These are phyloP conservation scores for Eulacestoma nigropectus DNA, from an alignment of 2,113 vertebrate genomes.

Conservation along the genomic window DNA sequence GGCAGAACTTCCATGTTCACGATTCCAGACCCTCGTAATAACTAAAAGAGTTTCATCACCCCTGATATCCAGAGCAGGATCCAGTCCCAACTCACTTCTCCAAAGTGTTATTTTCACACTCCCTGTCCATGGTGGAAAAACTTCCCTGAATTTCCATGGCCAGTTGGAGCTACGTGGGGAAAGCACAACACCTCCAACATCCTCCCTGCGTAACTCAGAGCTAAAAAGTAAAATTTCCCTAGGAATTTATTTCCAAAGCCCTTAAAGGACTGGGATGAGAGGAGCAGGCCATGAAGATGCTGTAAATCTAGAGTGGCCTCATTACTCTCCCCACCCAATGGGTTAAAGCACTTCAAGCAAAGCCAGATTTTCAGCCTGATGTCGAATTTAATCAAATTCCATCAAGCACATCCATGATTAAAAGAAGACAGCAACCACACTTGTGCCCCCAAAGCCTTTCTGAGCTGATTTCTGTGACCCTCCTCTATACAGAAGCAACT, in stretches of 20 bases:
- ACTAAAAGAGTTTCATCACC: neutral
- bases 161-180: neutral
- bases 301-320: neutral
- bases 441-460: neutral
- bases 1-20: neutral
- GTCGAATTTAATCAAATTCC: neutral
- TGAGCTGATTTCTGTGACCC: neutral
- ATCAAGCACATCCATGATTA: neutral
- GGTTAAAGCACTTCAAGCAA: neutral
- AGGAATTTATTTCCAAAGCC: neutral
- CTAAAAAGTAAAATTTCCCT: neutral
- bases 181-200: neutral
- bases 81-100: neutral
- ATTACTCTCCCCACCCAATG: neutral
- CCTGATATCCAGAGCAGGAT: neutral
- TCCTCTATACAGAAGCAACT: neutral
- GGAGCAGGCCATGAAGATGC: neutral
- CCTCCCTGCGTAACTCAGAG: neutral
- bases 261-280: neutral
- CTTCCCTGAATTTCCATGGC: neutral
- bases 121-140: neutral
- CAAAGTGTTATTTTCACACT: neutral
- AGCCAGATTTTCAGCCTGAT: neutral
- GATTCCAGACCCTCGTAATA: neutral
- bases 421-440: neutral